phyloP scores from a whole-genome alignment of 2,888 invertebrate genomes.

The Heliconius charithonia region DNA sequence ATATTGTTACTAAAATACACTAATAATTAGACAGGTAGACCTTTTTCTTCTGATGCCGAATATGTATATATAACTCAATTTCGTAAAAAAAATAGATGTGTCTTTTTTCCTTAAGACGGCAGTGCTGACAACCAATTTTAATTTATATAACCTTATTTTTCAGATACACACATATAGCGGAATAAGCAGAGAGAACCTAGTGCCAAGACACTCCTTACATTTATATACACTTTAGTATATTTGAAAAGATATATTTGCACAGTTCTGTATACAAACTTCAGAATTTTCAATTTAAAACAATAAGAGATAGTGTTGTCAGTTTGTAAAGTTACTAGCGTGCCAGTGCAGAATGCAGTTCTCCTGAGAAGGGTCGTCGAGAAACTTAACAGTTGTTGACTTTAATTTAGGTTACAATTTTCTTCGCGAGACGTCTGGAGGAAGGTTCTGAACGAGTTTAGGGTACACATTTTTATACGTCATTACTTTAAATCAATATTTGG shows the following conservation, averaged over 20 bases:
- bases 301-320: constrained; percentile 10
- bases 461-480: constrained; percentile 10
- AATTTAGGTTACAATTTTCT: constrained; percentile 23
- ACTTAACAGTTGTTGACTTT: constrained; percentile 25
- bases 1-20: too few species aligned
- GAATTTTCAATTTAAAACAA: constrained; percentile 10
- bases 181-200: too few species aligned
- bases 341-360: constrained; percentile 16
- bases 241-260: not conserved
- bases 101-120: too few species aligned
- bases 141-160: too few species aligned
- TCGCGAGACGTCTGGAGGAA: constrained; percentile 19
- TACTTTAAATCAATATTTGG: constrained; percentile 11
- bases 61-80: too few species aligned
- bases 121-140: too few species aligned
- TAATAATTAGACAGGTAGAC: too few species aligned
- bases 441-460: not conserved
- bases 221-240: not conserved
- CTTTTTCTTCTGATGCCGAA: too few species aligned
- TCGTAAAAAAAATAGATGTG: too few species aligned
- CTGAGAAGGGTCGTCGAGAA: constrained; percentile 22
- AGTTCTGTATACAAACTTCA: not conserved
- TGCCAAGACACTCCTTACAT: too few species aligned
- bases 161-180: too few species aligned
- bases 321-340: not conserved